Conservation (phyloP, 2,888 invertebrate genomes). For the Macropis europaea region DNA sequence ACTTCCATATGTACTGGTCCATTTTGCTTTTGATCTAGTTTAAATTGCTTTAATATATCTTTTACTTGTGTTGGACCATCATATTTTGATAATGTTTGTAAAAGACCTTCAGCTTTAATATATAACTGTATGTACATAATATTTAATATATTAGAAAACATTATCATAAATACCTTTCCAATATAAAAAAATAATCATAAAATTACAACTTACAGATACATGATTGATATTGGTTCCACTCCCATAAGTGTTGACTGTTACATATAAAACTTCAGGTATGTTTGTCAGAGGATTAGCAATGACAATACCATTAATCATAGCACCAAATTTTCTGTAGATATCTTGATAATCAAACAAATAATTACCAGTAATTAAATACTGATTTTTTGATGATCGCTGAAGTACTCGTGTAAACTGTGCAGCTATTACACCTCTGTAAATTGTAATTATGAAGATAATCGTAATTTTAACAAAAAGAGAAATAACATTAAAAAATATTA, state of each 20-base stretch:
- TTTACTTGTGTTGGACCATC: conserved; percentile 82
- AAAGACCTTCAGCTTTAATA: conserved; percentile 82
- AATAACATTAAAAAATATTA: too few species aligned
- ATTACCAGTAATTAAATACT: conserved; percentile 87
- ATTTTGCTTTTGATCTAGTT: conserved; percentile 78
- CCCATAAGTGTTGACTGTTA: conserved; percentile 82
- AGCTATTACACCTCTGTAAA: conserved; percentile 83
- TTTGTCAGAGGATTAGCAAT: conserved; percentile 86
- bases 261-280: conserved; percentile 84
- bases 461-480: not conserved
- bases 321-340: conserved; percentile 83
- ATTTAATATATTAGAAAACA: not conserved
- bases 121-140: conserved; percentile 81
- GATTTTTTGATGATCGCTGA: conserved; percentile 81
- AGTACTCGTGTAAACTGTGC: conserved; percentile 85
- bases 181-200: not conserved
- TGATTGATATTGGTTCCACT: conserved; percentile 83
- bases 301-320: conserved; percentile 83
- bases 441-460: not conserved
- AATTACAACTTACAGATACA: conserved; percentile 81
- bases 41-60: conserved; percentile 79
- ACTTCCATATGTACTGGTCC: conserved; percentile 85
- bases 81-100: conserved; percentile 80
- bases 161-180: not conserved
- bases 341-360: conserved; percentile 87